Evolutionary conservation across 2,888 invertebrate species (phyloP), one percentile per base, ranked within the genome.

Genomic region (Parthenolecanium corni): DNA sequence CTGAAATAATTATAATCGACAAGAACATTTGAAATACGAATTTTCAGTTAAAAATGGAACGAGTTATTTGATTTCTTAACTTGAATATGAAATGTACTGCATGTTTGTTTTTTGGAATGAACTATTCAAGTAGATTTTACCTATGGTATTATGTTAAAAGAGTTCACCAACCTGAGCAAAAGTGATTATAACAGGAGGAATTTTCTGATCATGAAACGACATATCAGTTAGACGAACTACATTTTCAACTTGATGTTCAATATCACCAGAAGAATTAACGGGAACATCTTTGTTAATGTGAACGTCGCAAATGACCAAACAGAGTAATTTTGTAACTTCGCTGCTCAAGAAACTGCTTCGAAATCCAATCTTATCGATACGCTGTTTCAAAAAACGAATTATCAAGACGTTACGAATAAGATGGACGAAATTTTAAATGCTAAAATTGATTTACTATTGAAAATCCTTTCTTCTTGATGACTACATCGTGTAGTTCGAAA

Each of bases 331-430:
- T 21, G 87, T 88, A 58, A 90, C 85, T 69, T 90, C 90, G 1
- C 89, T 89, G 72, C 89, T 91, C 68, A 91, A 82, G 71, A 89
- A 84, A 74, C 89, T 91, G 72, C 90, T 91, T 62, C 86, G 82
- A 67, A 91, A 80, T 67, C 88, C 84, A 68, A 91, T 81, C 73
- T 89, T 87, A 70, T 89, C 85, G 65, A 91, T 84, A 74, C 89
- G 85, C 90, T 91, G 73, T 24, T 76, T 38, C 14, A 38, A 25
- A 23, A 21, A 20, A 31, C n/a, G n/a, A n/a, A n/a, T n/a, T 40
- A 53, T 11, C 42, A 38, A 14, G 42, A 49, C 40, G 49, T 64
- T 53, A 40, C 36, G 40, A 1, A 64, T 25, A 40, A 42, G 18
- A 40, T 11, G 18, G 9, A 52, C 16, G 14, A 31, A 25, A n/a